A percentile compares a stretch with the other conserved stretches of the same genome.
Evolutionary conservation across 1,140 invertebrate genomes (phyloP).

Genomic region (Drosophila dunni): DNA sequence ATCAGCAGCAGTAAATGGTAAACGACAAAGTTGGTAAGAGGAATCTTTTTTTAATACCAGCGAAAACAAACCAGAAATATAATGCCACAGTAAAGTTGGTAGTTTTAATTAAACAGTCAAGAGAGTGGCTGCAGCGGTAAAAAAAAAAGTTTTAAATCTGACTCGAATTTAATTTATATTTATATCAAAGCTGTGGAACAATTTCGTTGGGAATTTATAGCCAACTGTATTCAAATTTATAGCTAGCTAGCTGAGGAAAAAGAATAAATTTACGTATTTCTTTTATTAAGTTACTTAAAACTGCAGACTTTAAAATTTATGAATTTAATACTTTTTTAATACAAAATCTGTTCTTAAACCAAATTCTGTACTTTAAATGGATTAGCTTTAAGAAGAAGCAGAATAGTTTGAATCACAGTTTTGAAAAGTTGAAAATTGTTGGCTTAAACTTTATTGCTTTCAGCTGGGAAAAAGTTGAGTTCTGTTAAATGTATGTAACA

Average conservation of each 20-base stretch:
- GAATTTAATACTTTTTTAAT: too few species aligned
- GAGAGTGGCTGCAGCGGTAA: neutral
- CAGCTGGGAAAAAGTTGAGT: constrained; percentile 26
- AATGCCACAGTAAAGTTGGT: neutral
- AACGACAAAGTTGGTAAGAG: constrained; percentile 5
- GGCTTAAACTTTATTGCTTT: constrained; percentile 8
- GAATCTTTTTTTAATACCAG: constrained; percentile 4
- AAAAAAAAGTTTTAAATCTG: neutral
- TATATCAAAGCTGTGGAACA: neutral
- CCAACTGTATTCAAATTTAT: too few species aligned
- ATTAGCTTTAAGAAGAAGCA: neutral
- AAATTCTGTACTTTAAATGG: neutral
- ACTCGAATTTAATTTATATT: neutral
- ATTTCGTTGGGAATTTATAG: too few species aligned
- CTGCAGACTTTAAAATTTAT: neutral
- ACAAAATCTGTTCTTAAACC: too few species aligned
- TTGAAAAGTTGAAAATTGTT: constrained; percentile 3
- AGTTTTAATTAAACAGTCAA: constrained; percentile 21
- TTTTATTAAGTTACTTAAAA: neutral
- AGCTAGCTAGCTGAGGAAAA: too few species aligned
- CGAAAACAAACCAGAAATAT: neutral
- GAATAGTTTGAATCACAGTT: constrained; percentile 5
- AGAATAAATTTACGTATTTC: neutral
- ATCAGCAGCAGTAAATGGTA: neutral
- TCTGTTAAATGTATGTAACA: constrained; percentile 25